Evolutionary conservation across 2,797 vertebrate species (phyloP), one percentile per base, ranked within the genome.

Genomic region (Microctenopoma steveboyesi): DNA sequence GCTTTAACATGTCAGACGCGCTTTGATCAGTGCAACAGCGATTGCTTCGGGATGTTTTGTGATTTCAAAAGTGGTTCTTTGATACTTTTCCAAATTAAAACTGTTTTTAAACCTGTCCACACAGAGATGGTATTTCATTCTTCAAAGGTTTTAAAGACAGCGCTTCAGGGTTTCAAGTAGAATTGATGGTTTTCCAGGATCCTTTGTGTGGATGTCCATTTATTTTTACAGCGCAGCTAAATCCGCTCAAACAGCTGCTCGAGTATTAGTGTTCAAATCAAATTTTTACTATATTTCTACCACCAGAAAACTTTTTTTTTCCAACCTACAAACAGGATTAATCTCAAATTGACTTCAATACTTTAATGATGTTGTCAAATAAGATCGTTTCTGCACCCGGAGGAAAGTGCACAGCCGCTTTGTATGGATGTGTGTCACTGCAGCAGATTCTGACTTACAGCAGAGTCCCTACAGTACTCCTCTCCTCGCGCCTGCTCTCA

Each of bases 361-460:
- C 6, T 2, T 13, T 22, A 22, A 8, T 22, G 42, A 2, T 30
- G 6, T 2, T 50, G 46, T 52, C 30, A 6, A 33, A 33, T 33
- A 33, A 33, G 30, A 8, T 27, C 18, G 58, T 70, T 52, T 68
- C 33, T 46, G 22, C 45, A 55, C 42, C 27, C 25, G 1, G n/a
- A 48, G 55, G 35, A 11, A 33, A 30, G 50, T 50, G 46, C 70
- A 55, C 54, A 14, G 63, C 47, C 54, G 64, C 69, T 82, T 71
- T 30, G 47, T 62, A 64, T 65, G 79, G 72, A 88, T 85, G 76
- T 82, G 66, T 90, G 87, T 87, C 87, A 89, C 83, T 89, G 90
- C 90, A 86, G 89, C 79, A 90, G 68, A 90, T 86, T 84, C 82
- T 30, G 22, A 63, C 64, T 79, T 43, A 39, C 62, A 83, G 78